Conservation (phyloP, 1,140 invertebrate genomes). For the Scaptodrosophila lebanonensis region DNA sequence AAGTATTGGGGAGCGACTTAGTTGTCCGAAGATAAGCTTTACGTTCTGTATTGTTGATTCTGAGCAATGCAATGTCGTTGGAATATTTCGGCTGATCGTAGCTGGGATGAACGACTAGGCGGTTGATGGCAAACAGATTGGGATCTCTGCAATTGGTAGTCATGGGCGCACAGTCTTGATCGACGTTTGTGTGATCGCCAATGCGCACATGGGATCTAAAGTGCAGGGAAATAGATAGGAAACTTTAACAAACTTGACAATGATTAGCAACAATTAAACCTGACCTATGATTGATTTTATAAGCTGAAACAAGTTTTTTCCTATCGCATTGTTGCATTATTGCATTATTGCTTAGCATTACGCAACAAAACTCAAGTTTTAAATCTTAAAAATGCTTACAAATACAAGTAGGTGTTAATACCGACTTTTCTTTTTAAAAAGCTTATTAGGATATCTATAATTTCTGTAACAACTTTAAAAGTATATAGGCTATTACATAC, state of each 20-base stretch:
- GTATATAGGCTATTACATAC: slow-evolving; percentile 67
- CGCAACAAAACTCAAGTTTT: no score
- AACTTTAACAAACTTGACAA: no score
- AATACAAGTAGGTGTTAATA: no score
- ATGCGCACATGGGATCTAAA: slow-evolving; percentile 79
- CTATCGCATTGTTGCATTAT: no score
- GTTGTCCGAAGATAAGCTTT: not conserved
- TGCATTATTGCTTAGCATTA: no score
- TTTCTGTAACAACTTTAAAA: not conserved
- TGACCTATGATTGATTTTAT: no score
- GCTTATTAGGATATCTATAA: slow-evolving; percentile 2
- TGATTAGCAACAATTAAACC: no score
- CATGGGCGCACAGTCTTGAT: slow-evolving; percentile 78
- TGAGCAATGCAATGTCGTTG: slow-evolving; percentile 84
- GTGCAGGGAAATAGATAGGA: no score
- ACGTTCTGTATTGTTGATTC: slow-evolving; percentile 63
- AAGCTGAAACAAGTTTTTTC: no score
- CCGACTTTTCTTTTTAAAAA: no score
- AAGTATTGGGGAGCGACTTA: no score
- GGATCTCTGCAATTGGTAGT: slow-evolving; percentile 79
- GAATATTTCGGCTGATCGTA: slow-evolving; percentile 81
- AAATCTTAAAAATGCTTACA: no score
- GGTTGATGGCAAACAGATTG: slow-evolving; percentile 78
- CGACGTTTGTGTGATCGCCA: slow-evolving; percentile 79
- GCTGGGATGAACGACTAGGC: slow-evolving; percentile 78